A percentile compares a stretch with the other conserved stretches of the same genome.
Evolutionary conservation across 2,797 vertebrate genomes (phyloP).

Genomic region (Lutjanus argentimaculatus): DNA sequence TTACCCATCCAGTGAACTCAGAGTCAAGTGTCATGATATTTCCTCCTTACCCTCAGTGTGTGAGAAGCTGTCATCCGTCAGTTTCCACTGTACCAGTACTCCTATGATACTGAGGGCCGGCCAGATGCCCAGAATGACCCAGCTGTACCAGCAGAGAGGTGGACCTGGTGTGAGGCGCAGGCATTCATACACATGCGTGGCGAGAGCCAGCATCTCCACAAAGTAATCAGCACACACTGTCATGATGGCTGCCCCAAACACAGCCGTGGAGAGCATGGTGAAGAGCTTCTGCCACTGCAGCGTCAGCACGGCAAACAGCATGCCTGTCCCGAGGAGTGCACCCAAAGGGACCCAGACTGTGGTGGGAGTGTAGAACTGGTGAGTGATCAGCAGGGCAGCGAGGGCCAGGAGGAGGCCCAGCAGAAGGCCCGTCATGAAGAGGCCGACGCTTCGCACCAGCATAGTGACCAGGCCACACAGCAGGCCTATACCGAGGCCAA

Average conservation of each 20-base stretch:
- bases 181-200: constrained; percentile 83
- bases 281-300: constrained; percentile 91
- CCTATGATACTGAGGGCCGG: constrained; percentile 89
- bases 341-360: constrained; percentile 91
- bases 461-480: constrained; percentile 93
- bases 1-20: not conserved
- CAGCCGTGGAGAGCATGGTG: constrained; percentile 89
- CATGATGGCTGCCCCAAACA: constrained; percentile 90
- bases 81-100: constrained; percentile 91
- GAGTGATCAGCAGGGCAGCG: constrained; percentile 84
- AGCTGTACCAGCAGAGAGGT: constrained; percentile 92
- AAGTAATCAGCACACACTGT: constrained; percentile 91
- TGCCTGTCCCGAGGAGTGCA: constrained; percentile 87
- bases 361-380: constrained; percentile 87
- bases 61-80: constrained; percentile 88
- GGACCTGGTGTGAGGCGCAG: constrained; percentile 83
- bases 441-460: constrained; percentile 92
- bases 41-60: constrained; percentile 88
- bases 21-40: not conserved
- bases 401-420: constrained; percentile 90
- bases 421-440: constrained; percentile 92
- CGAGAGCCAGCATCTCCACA: constrained; percentile 89
- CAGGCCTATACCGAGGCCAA: constrained; percentile 92
- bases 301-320: constrained; percentile 91
- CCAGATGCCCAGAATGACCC: constrained; percentile 92